Evolutionary conservation across 2,113 vertebrate species (phyloP), one percentile per base, ranked within the genome.

Genomic region (Phalacrocorax carbo): DNA sequence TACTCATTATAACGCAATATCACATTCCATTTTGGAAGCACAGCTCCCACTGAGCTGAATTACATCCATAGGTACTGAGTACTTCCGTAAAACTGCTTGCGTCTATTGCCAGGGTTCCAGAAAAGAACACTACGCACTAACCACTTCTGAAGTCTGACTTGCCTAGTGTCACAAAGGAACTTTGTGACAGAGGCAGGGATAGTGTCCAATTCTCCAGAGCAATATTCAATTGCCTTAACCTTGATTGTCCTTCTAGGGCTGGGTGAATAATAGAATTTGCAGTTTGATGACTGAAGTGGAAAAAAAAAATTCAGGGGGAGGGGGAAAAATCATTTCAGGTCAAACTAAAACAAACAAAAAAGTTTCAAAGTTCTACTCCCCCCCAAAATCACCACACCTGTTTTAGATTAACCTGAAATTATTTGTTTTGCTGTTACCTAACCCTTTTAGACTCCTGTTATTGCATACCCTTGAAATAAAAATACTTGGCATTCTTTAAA

Each of bases 221-320:
- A 70, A 65, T 32, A 70, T n/a, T 82, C 18, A 82, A 30, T 19
- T 79, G 27, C n/a, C 46, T 75, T 70, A 75, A 68, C 55, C 27
- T 78, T 2, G 1, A 49, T 4, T 73, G 55, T 46, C 10, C 36
- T 61, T 54, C 42, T 38, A 25, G 8, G 25, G 52, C 26, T 60
- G 32, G 19, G 60, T 26, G 36, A 86, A 82, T 48, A 82, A 90
- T 1, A 77, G 19, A 34, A 29, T 65, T 69, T 64, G 80, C 38
- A 57, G 15, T 90, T 8, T 72, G 13, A 46, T 55, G 9, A 76
- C 61, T 52, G 34, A 62, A 83, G 55, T 2, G 3, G 4, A 18
- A 34, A 52, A 30, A 20, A 62, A 72, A 4, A 10, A 46, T 32
- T 10, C 1, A 10, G 7, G 2, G 8, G 1, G 2, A 6, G 5